Evolutionary conservation across 2,113 vertebrate species (phyloP).

Genomic region (Macquaria ambigua): DNA sequence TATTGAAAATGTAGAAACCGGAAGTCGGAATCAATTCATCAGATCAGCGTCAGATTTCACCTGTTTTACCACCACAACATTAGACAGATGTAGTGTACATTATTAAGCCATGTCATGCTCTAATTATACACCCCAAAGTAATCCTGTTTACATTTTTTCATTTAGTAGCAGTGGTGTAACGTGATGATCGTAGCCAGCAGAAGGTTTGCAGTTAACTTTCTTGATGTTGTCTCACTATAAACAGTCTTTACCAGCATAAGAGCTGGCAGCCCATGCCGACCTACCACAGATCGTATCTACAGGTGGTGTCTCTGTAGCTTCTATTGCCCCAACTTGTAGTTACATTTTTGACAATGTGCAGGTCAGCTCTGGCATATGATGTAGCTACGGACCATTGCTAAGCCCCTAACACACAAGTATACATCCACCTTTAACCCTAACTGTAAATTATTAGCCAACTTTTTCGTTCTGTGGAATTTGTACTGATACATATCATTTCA

Average conservation of each 20-base stretch:
- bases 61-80: neutral
- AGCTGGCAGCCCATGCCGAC: neutral
- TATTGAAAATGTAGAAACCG: neutral
- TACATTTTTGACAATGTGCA: too few relatives aligned
- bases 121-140: neutral
- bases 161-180: neutral
- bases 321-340: too few relatives aligned
- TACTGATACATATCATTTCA: neutral
- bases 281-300: too few relatives aligned
- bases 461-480: too few relatives aligned
- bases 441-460: neutral
- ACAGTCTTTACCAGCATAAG: neutral
- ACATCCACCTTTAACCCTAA: neutral
- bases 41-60: neutral
- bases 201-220: neutral
- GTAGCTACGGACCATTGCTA: neutral
- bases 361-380: neutral
- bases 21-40: neutral
- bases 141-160: neutral
- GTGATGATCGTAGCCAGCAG: neutral
- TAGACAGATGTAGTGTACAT: neutral
- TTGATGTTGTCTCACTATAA: neutral
- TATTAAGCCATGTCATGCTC: neutral
- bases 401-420: neutral
- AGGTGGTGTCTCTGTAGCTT: too few relatives aligned